Evolutionary conservation across 2,797 vertebrate genomes (phyloP), one percentile per base, ranked within the genome.

Genomic region (Hirundo rustica): DNA sequence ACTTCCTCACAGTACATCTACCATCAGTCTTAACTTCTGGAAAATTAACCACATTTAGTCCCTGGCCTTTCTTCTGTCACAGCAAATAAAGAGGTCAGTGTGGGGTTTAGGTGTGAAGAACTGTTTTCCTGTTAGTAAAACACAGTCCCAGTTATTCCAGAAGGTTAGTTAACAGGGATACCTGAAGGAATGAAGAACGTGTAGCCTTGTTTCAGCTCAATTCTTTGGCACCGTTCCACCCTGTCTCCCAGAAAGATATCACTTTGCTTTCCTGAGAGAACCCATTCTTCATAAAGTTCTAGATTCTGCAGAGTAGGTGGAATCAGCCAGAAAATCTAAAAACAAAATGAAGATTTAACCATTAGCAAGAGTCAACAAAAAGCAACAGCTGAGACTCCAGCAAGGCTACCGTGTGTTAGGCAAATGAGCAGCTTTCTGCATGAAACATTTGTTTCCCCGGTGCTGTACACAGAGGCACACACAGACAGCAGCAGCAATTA

Each of bases 151-250:
- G 58, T 10, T n/a, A 74, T 38, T 71, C 38, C 77, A 79, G 53
- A 75, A n/a, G 66, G 32, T n/a, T 8, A 62, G 64, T 71, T 85
- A 84, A 54, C 42, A 74, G 57, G 61, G 80, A 97, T 98, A 99
- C 99, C 99, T 96, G 99, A 99, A 91, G 99, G 99, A 93, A 99
- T 99, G 97, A 99, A 99, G 97, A 99, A 99, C 0, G 99, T 99
- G 96, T 99, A 98, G 89, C 99, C 99, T 97, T 99, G 99, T 91
- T 98, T 98, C 94, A 99, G 98, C 96, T 99, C 99, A 96, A 99
- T 99, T 97, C 99, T 98, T 98, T 99, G 99, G 97, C 99, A 99
- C 61, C 98, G 98, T 64, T 99, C 99, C 77, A 98, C 99, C 4
- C 98, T 98, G 97, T 99, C 99, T 90, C 99, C 99, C 97, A 99